Conservation (phyloP, 2,888 invertebrate genomes). For the Subacronicta megacephala region DNA sequence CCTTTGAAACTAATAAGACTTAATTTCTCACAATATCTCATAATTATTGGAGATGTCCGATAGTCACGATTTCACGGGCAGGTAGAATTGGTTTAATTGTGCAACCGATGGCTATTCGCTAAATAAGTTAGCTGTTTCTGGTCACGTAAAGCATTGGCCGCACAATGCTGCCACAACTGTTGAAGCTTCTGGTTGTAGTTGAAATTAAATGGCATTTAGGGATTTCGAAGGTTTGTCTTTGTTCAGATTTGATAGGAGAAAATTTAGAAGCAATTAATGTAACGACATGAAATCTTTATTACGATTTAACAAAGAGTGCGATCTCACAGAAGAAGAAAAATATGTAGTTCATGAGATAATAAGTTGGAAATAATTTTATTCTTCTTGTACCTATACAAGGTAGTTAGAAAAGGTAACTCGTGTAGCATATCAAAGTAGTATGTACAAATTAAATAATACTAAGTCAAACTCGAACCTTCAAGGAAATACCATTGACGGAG, state of each 20-base stretch:
- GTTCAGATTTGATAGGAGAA: background rate
- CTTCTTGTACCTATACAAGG: too few species aligned
- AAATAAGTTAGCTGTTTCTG: constrained; percentile 52
- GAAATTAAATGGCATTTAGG: constrained; percentile 48
- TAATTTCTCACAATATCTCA: constrained; percentile 35
- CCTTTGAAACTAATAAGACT: constrained; percentile 15
- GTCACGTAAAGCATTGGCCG: constrained; percentile 53
- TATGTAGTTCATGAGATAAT: too few species aligned
- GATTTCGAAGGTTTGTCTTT: constrained; percentile 35
- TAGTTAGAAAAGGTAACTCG: too few species aligned
- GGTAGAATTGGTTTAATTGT: constrained; percentile 60
- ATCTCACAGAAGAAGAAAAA: too few species aligned
- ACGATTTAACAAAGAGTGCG: too few species aligned
- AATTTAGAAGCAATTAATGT: too few species aligned
- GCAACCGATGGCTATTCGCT: constrained; percentile 47
- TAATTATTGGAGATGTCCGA: constrained; percentile 43
- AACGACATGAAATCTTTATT: too few species aligned
- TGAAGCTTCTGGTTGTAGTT: constrained; percentile 17
- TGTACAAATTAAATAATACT: too few species aligned
- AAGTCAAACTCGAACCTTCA: too few species aligned
- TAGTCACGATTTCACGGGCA: constrained; percentile 54
- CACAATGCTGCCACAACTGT: constrained; percentile 30
- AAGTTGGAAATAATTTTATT: too few species aligned
- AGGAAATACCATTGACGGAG: too few species aligned
- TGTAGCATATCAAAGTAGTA: too few species aligned